Evolutionary conservation across 2,113 vertebrate genomes (phyloP), one percentile per base, ranked within the genome.

Genomic region (Podiceps cristatus): DNA sequence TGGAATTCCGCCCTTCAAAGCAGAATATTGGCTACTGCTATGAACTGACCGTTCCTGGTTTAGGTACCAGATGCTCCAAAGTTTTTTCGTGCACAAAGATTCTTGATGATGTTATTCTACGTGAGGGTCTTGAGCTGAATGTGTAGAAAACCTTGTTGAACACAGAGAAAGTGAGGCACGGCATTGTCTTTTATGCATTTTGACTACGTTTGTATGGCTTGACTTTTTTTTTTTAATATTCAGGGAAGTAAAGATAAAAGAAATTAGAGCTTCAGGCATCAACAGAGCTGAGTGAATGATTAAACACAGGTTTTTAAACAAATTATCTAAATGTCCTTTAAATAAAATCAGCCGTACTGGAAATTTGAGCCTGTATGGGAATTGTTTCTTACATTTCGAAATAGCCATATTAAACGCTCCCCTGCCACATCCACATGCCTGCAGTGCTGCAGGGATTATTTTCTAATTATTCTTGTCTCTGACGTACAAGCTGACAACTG

Each of bases 141-240:
- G 37, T 35, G 60, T 47, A n/a, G 68, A 28, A 68, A 18, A 27
- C 15, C n/a, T 60, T 3, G 0, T 28, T 50, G 66, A 28, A 8
- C 0, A 1, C 35, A 20, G 55, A 24, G 29, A 25, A 6, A 6
- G 4, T 22, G 15, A 62, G 53, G 58, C 45, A 10, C 11, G 0
- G 11, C 1, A 0, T 28, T 56, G 45, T 27, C 42, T 37, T 47
- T 33, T 33, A 6, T 0, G 5, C 25, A 1, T n/a, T 73, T 28
- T 67, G 27, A n/a, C 56, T 55, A 4, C 5, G 1, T 28, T 37
- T 31, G 2, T n/a, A 11, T 13, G 69, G 35, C 42, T 4, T 37
- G 37, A 37, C 37, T 18, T 33, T 3, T 20, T 23, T 22, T 24
- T 50, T 27, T n/a, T 18, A 28, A 24, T 12, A 8, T 67, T 78